phyloP scores from a whole-genome alignment of 1,140 invertebrate genomes.

The Pinna nobilis region DNA sequence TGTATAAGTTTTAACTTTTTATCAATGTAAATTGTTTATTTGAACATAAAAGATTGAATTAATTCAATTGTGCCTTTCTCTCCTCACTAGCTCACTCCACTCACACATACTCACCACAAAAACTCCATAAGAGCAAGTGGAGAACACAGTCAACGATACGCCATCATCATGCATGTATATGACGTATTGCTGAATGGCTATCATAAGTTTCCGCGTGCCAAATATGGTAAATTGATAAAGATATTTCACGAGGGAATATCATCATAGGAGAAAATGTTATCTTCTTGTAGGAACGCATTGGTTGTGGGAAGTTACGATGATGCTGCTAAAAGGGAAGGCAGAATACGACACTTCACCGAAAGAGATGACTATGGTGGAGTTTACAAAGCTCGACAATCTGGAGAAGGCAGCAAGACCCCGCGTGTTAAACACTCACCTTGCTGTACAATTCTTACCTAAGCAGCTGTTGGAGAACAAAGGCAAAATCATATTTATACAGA shows the following conservation, averaged over 20 bases:
- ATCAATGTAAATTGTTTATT: too few species aligned
- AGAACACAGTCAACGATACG: too few species aligned
- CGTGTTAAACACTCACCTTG: slow-evolving; percentile 40
- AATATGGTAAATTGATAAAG: background rate
- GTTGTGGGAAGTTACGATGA: slow-evolving; percentile 42
- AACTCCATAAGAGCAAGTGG: too few species aligned
- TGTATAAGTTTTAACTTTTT: too few species aligned
- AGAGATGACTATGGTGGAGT: slow-evolving; percentile 39
- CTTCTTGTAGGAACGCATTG: slow-evolving; percentile 34
- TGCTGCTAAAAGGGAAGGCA: slow-evolving; percentile 35
- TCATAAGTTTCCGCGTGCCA: background rate
- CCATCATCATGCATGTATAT: background rate
- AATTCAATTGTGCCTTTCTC: too few species aligned
- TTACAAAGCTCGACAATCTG: too few species aligned
- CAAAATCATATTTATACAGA: slow-evolving; percentile 37
- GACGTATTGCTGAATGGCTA: background rate
- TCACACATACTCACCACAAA: too few species aligned
- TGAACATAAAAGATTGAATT: too few species aligned
- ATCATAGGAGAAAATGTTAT: background rate
- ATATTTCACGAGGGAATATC: background rate
- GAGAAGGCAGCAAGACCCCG: too few species aligned
- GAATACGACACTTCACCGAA: slow-evolving; percentile 32
- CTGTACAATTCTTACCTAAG: slow-evolving; percentile 12
- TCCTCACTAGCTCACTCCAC: too few species aligned
- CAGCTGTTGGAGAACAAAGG: slow-evolving; percentile 20